Evolutionary conservation across 2,888 invertebrate species (phyloP).

Genomic region (Lydus trimaculatus): DNA sequence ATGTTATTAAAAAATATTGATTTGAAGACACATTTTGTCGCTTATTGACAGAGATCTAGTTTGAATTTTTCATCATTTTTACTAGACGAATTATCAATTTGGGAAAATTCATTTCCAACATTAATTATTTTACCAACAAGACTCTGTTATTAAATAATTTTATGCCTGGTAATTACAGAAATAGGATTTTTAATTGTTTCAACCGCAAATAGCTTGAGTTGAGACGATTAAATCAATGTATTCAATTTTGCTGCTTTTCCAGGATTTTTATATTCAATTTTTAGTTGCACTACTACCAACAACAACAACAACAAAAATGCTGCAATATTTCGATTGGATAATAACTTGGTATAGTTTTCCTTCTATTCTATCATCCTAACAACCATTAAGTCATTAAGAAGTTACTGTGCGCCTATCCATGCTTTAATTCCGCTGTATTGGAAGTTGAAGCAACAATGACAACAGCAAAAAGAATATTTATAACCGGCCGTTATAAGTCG

Average conservation of each 20-base stretch:
- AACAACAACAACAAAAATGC: background rate
- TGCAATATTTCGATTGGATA: slow-evolving; percentile 25
- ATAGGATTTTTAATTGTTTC: slow-evolving; percentile 45
- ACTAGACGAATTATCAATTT: background rate
- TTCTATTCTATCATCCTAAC: slow-evolving; percentile 22
- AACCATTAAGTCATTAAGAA: slow-evolving; percentile 43
- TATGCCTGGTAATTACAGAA: slow-evolving; percentile 47
- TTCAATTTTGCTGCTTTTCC: slow-evolving; percentile 12
- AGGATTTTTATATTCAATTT: slow-evolving; percentile 1
- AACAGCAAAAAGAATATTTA: slow-evolving; percentile 21
- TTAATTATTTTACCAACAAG: slow-evolving; percentile 33
- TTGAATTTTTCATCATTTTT: background rate
- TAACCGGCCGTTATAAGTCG: slow-evolving; percentile 27
- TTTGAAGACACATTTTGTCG: background rate
- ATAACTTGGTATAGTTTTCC: slow-evolving; percentile 27
- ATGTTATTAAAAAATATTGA: background rate
- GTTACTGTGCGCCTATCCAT: slow-evolving; percentile 38
- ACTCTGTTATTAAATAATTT: slow-evolving; percentile 45
- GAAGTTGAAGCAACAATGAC: slow-evolving; percentile 11
- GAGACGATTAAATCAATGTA: slow-evolving; percentile 13
- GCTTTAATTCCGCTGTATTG: slow-evolving; percentile 38
- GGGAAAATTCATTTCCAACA: background rate
- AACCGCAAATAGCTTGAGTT: slow-evolving; percentile 33
- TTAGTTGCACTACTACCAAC: background rate
- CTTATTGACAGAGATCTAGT: background rate